Evolutionary conservation across 2,888 invertebrate species (phyloP).

Genomic region (Tipula lateralis): DNA sequence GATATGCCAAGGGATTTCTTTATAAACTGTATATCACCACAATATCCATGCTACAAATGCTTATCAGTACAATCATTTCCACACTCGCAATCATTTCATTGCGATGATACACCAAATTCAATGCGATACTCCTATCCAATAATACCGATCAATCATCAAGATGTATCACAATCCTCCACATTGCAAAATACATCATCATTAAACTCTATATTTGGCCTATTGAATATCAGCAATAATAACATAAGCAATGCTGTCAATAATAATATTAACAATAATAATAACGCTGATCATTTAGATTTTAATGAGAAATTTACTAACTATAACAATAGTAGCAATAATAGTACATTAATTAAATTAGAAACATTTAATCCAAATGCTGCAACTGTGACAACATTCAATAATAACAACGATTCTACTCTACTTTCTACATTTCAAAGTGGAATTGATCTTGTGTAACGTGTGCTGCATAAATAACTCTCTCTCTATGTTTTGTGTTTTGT

Average conservation of each 20-base stretch:
- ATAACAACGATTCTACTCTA: not conserved
- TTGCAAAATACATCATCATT: constrained; percentile 40
- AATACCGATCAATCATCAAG: constrained; percentile 6
- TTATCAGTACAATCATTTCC: constrained; percentile 41
- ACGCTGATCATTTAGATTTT: constrained; percentile 37
- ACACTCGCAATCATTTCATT: constrained; percentile 39
- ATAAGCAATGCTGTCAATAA: not conserved
- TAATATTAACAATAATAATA: constrained; percentile 30
- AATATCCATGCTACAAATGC: constrained; percentile 28
- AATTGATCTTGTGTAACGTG: constrained; percentile 27
- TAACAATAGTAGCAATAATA: constrained; percentile 34
- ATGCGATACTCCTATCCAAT: constrained; percentile 29
- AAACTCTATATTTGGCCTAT: constrained; percentile 45
- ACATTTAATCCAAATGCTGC: constrained; percentile 13
- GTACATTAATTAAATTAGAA: constrained; percentile 29
- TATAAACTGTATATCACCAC: constrained; percentile 31
- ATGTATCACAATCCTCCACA: constrained; percentile 43
- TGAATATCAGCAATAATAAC: not conserved
- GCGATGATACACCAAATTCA: constrained; percentile 29
- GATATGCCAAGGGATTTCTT: constrained; percentile 32
- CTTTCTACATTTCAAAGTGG: constrained; percentile 20
- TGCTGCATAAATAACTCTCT: not conserved
- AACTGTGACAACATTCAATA: not conserved
- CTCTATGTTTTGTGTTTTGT: not conserved
- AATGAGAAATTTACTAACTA: constrained; percentile 38